Base-by-base conservation (phyloP, 2,888 invertebrate genomes). In the Myathropa florea region DNA sequence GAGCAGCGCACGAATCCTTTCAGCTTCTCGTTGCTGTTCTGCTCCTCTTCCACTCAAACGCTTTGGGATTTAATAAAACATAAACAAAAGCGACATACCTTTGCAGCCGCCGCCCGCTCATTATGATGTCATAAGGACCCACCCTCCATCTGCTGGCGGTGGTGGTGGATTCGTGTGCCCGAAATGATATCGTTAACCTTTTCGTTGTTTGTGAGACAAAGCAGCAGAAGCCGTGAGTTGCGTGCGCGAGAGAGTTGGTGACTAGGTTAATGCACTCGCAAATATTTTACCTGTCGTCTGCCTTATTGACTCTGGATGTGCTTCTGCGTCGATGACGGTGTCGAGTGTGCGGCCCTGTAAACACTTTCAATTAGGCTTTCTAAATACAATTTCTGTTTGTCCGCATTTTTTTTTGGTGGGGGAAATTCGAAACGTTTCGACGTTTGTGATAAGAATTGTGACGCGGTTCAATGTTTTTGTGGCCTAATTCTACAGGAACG, bases 71-170 rank as follows among this genome's bases (percentile, higher is more conserved):
- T 12, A 57, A 57, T 57, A 24, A 57, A 57, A 57, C 24, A 46
- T 18, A 46, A 46, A 46, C 46, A 46, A 18, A 18, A 18, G 46
- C n/a, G 46, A 6, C 46, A 4, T 57, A 14, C 24, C 14, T 24
- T 23, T 24, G 57, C 33, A 4, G 28, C 28, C 28, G 0, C 4
- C 4, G 28, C 28, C 4, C 28, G 59, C 46, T 57, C 30, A 53
- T 71, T 61, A 81, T 81, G 84, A 84, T 76, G 81, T 84, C 84
- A 81, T 81, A 84, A 84, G 84, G 84, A 84, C 63, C 76, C 81
- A 12, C 61, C 61, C 33, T 10, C 70, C 71, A 1, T n/a, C 46
- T 18, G 0, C 18, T 6, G 59, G 12, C 33, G n/a, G 33, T 33
- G 30, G 14, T n/a, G 39, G 39, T 21, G 57, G 24, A 65, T 75